A percentile compares a stretch with the other conserved stretches of the same genome.
phyloP scores from a whole-genome alignment of 2,797 vertebrate genomes.

The Argentina silus region DNA sequence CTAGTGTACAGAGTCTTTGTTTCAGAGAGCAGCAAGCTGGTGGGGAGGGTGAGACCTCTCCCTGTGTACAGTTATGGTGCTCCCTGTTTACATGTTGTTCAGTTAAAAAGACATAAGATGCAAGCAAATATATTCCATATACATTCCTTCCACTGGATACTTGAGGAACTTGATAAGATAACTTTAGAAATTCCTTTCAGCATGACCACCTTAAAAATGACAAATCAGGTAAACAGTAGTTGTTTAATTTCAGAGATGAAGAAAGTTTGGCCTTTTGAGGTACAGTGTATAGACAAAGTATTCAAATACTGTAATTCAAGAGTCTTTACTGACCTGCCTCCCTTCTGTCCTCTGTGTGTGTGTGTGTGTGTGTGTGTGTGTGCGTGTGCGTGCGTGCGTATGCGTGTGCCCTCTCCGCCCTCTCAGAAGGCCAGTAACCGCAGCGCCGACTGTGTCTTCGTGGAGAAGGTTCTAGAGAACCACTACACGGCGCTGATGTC shows the following conservation, averaged over 20 bases:
- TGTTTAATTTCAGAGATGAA: no score
- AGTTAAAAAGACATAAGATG: no score
- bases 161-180: no score
- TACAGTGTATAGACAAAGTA: no score
- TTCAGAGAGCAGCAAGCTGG: conserved; percentile 76
- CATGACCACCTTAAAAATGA: no score
- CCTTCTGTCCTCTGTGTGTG: conserved; percentile 32
- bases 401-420: conserved; percentile 53
- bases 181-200: no score
- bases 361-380: conserved; percentile 29
- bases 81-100: no score
- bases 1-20: not conserved
- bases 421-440: conserved; percentile 82
- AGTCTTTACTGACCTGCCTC: conserved; percentile 61
- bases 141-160: no score
- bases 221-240: no score
- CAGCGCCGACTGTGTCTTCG: conserved; percentile 83
- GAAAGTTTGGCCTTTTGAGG: no score
- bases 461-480: conserved; percentile 86
- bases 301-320: no score
- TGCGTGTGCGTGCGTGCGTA: conserved; percentile 25
- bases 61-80: not conserved
- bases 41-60: conserved; percentile 81
- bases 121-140: no score
- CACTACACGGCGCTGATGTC: conserved; percentile 88